Percentiles rank a stretch among this genome's conserved stretches.
These are phyloP conservation scores for Mesocentrotus franciscanus DNA, from an alignment of 53 echinoderm and acorn worm species.

Conservation along the genomic window DNA sequence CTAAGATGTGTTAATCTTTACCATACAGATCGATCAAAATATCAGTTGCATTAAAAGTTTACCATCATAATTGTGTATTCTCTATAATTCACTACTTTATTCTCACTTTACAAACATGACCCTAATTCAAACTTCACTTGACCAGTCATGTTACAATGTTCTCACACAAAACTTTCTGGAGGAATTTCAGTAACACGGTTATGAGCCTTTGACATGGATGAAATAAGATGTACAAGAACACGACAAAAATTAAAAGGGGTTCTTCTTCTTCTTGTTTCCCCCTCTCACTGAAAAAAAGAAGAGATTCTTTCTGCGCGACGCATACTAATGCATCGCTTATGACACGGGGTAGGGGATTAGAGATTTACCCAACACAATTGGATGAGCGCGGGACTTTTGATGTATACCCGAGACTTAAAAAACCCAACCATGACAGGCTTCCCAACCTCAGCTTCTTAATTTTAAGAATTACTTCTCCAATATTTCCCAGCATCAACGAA, in stretches of 20 bases:
- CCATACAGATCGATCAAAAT: neutral
- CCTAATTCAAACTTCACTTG: neutral
- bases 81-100: neutral
- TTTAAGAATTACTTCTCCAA: neutral
- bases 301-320: neutral
- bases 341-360: conserved; percentile 66
- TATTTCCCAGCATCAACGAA: neutral
- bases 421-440: conserved; percentile 39
- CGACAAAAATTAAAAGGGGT: neutral
- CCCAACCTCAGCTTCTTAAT: conserved; percentile 49
- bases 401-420: conserved; percentile 26
- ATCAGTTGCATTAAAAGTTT: neutral
- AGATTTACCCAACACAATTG: conserved; percentile 54
- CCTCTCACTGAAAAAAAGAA: neutral
- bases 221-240: neutral
- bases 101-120: neutral
- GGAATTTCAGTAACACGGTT: neutral
- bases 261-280: neutral
- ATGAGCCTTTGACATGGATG: neutral
- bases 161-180: neutral
- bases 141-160: neutral
- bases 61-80: neutral
- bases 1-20: neutral
- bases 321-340: conserved; percentile 64
- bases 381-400: conserved; percentile 62